Conservation (phyloP, 2,797 vertebrate genomes). For the Hirundo rustica region DNA sequence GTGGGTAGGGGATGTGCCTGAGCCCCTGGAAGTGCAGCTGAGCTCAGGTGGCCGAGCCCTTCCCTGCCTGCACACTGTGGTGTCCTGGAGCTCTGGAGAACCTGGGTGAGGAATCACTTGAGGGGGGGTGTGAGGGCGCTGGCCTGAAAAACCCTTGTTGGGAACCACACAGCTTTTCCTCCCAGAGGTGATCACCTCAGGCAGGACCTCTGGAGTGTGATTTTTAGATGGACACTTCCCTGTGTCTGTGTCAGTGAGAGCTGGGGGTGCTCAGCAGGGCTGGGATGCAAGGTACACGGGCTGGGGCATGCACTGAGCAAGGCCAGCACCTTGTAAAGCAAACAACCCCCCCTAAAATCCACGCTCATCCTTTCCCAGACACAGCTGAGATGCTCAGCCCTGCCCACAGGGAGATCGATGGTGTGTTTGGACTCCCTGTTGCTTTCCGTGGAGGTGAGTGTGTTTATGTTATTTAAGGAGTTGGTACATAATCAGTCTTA, state of each 20-base stretch:
- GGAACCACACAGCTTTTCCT: background rate
- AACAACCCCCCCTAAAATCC: background rate
- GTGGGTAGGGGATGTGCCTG: background rate
- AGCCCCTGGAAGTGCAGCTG: background rate
- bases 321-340: background rate
- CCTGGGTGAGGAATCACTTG: background rate
- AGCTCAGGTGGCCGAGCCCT: background rate
- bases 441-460: background rate
- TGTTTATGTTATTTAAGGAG: slow-evolving; percentile 66
- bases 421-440: slow-evolving; percentile 43
- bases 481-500: slow-evolving; percentile 59
- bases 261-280: background rate
- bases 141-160: background rate
- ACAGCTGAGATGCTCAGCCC: background rate
- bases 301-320: background rate
- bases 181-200: rapidly evolving
- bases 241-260: background rate
- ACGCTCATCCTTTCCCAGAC: background rate
- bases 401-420: slow-evolving; percentile 24
- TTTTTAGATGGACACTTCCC: background rate
- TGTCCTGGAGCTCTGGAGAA: background rate
- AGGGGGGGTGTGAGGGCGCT: rapidly evolving
- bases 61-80: background rate
- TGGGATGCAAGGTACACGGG: background rate
- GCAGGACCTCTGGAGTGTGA: background rate